Evolutionary conservation across 2,888 invertebrate species (phyloP).

Genomic region (Sinohyriopsis cumingii): DNA sequence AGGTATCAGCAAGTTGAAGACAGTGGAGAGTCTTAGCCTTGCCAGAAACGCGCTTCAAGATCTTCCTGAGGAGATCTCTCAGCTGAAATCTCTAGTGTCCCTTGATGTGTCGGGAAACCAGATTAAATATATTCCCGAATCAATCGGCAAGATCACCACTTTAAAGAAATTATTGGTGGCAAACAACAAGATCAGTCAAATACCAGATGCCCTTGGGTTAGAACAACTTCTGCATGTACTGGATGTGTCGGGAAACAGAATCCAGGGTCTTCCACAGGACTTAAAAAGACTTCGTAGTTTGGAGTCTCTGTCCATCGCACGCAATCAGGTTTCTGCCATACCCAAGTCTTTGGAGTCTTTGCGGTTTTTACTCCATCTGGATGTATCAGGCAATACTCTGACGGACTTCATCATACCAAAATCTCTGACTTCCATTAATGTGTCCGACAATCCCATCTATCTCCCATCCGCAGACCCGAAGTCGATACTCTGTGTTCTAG

Average conservation of each 20-base stretch:
- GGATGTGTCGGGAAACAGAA: conserved; percentile 52
- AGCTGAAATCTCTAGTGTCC: conserved; percentile 52
- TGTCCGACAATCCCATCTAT: conserved; percentile 60
- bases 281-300: conserved; percentile 51
- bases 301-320: conserved; percentile 45
- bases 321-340: conserved; percentile 56
- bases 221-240: conserved; percentile 57
- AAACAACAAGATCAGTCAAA: conserved; percentile 58
- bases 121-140: conserved; percentile 50
- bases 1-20: conserved; percentile 53
- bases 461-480: conserved; percentile 50
- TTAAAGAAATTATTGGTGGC: conserved; percentile 50
- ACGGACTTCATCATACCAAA: conserved; percentile 59
- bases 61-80: conserved; percentile 58
- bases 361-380: conserved; percentile 54
- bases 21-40: conserved; percentile 48
- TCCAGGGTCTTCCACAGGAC: conserved; percentile 54
- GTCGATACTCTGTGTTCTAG: conserved; percentile 51
- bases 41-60: conserved; percentile 53
- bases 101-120: conserved; percentile 63
- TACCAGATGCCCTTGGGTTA: conserved; percentile 64
- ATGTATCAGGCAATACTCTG: conserved; percentile 59
- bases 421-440: conserved; percentile 49
- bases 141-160: conserved; percentile 48
- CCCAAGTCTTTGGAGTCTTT: conserved; percentile 61